These are phyloP conservation scores for Zapornia atra DNA, from an alignment of 2,113 vertebrate genomes.

Conservation along the genomic window DNA sequence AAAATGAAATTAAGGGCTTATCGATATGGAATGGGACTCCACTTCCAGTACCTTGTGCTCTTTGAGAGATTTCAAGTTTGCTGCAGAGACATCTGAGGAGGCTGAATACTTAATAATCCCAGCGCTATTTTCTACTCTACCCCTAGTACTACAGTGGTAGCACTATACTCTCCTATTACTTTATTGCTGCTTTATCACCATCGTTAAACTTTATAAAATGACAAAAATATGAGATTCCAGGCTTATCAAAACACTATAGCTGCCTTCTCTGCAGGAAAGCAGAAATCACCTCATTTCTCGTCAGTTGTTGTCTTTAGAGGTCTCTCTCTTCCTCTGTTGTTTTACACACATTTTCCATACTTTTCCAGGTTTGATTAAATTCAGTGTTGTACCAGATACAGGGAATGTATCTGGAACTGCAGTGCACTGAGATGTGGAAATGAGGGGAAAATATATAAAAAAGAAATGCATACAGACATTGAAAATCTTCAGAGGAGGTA, in stretches of 20 bases:
- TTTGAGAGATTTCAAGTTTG: slow-evolving; percentile 13
- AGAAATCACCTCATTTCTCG: not conserved
- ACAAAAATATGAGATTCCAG: not conserved
- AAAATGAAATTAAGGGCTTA: slow-evolving; percentile 34
- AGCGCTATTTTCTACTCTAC: not conserved
- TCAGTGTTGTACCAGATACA: not conserved
- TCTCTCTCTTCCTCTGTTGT: not conserved
- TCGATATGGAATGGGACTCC: not conserved
- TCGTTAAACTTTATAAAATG: not conserved
- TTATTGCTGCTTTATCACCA: slow-evolving; percentile 4
- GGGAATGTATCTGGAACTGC: not conserved
- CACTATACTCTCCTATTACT: not conserved
- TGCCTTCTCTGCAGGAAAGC: not conserved
- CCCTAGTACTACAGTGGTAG: not conserved
- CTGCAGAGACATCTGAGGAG: not conserved
- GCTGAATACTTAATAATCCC: not conserved
- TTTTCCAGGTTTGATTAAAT: not conserved
- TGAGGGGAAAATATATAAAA: not conserved
- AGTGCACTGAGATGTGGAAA: not conserved
- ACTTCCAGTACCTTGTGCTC: not conserved
- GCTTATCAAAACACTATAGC: slow-evolving; percentile 1
- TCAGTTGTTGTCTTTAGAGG: not conserved
- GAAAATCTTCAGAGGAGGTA: not conserved
- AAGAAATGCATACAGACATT: not conserved
- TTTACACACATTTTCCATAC: not conserved